Conservation (phyloP, 2,797 vertebrate genomes). For the Netta rufina region DNA sequence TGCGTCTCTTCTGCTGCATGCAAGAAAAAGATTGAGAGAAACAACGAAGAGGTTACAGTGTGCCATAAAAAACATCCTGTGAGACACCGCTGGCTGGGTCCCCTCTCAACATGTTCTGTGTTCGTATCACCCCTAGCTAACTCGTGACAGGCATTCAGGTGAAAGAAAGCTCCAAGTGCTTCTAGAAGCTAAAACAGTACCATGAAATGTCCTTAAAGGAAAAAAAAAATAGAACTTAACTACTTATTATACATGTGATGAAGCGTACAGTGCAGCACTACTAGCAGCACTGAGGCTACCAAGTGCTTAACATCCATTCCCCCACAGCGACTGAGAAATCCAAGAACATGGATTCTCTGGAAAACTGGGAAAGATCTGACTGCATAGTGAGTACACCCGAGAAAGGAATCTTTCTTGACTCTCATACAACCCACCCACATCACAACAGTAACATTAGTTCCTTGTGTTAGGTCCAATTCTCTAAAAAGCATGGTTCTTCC, state of each 20-base stretch:
- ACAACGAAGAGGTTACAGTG: background rate
- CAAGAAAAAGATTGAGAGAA: background rate
- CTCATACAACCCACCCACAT: background rate
- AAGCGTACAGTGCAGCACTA: background rate
- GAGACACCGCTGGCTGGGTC: background rate
- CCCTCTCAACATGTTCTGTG: background rate
- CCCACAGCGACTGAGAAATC: background rate
- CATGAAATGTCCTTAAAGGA: background rate
- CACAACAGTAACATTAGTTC: background rate
- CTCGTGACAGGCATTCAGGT: background rate
- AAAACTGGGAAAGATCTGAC: background rate
- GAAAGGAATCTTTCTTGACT: background rate
- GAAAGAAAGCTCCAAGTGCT: background rate
- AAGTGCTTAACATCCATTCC: background rate
- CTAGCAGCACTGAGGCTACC: background rate
- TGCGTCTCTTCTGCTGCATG: conserved; percentile 38
- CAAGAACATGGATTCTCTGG: background rate
- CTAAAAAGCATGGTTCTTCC: background rate
- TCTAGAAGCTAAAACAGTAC: background rate
- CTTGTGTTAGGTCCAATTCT: background rate
- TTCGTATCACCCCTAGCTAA: background rate
- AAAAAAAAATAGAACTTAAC: background rate
- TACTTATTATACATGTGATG: background rate
- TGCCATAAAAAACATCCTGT: background rate
- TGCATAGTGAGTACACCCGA: background rate